Conservation (phyloP, 2,797 vertebrate species). For the Tapirus indicus region DNA sequence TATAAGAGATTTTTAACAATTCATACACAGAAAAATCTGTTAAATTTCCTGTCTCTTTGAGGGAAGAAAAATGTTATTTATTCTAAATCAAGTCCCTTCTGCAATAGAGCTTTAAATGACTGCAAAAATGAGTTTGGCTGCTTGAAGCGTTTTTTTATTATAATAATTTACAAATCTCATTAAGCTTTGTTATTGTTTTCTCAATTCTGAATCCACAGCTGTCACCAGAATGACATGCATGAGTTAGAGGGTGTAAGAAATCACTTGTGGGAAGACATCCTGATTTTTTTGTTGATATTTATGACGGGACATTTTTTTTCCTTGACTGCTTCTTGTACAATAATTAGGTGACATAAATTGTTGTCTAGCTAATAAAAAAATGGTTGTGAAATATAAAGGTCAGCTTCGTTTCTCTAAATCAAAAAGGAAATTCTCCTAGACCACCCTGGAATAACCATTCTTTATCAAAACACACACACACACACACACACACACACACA, state of each 20-base stretch:
- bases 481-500: neutral
- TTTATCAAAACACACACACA: neutral
- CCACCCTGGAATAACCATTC: neutral
- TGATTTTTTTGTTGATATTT: slow-evolving; percentile 41
- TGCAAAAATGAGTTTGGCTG: slow-evolving; percentile 78
- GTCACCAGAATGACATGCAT: slow-evolving; percentile 54
- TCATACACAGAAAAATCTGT: slow-evolving; percentile 5
- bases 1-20: slow-evolving; percentile 56
- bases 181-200: slow-evolving; percentile 79
- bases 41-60: slow-evolving; percentile 65
- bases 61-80: slow-evolving; percentile 74
- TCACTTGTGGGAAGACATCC: slow-evolving; percentile 10
- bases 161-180: slow-evolving; percentile 81
- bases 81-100: slow-evolving; percentile 75
- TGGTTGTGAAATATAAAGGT: slow-evolving; percentile 19
- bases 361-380: neutral
- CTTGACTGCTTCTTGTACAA: slow-evolving; percentile 43
- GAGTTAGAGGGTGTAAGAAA: slow-evolving; percentile 55
- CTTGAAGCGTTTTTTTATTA: slow-evolving; percentile 72
- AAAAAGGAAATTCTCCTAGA: neutral
- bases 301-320: neutral
- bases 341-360: slow-evolving; percentile 58
- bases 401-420: slow-evolving; percentile 36
- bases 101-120: slow-evolving; percentile 70
- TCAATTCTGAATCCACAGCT: slow-evolving; percentile 76